Base-by-base conservation (phyloP, 2,888 invertebrate genomes). In the Acrocyrtus sp. region DNA sequence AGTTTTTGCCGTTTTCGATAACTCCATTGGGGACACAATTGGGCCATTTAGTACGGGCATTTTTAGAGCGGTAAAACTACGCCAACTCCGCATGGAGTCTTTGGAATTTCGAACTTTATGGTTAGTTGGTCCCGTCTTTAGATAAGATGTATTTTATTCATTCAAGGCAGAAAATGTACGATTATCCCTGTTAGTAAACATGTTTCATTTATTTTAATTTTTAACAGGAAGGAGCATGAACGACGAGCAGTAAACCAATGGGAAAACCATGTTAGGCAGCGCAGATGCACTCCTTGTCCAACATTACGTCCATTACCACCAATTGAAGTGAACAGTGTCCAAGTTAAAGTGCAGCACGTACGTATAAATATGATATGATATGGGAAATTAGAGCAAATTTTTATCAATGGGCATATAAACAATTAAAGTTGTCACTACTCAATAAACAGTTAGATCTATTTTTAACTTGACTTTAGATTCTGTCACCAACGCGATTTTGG, bases 51-150 rank as follows among this genome's bases (percentile, higher is more conserved):
- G 67, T 45, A 74, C 48, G 34, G 70, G 72, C 24, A 89, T 94
- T 0, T 93, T 92, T 83, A 90, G 91, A 81, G 90, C 92, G 0
- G 82, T 94, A 0, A 90, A 92, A 83, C 87, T 90, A 82, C 86
- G 91, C 27, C 88, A 89, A 57, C 82, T 90, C 0, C 85, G 54
- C 43, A 50, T 12, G 0, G 63, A 63, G 4, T 1, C 10, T 8
- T 17, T 63, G 26, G 82, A 83, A 19, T 84, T 92, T 61, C 85
- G 86, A 0, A 77, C 90, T 50, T 82, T 91, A 66, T 86, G 87
- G 89, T 90, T 84, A 87, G 88, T 87, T 62, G n/a, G n/a, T n/a
- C n/a, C n/a, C n/a, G n/a, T n/a, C n/a, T n/a, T n/a, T n/a, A 17
- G 22, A 50, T n/a, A 29, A 27, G 21, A 48, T 50, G 10, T 12